Base-by-base conservation (phyloP, 2,113 vertebrate species). In the Motacilla alba region DNA sequence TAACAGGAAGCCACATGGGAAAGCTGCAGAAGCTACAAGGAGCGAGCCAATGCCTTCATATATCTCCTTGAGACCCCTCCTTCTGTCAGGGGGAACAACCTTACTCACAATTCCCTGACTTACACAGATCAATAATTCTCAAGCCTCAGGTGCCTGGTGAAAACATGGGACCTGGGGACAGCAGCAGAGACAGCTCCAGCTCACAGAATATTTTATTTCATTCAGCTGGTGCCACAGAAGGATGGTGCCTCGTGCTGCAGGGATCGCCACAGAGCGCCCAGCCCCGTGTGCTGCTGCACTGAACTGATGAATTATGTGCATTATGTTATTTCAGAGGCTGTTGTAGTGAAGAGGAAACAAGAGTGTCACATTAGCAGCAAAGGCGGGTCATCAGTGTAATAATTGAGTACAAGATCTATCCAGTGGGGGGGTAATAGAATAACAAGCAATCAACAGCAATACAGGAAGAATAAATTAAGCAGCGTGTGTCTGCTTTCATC, bases 351-450 rank as follows among this genome's bases (percentile, higher is more conserved):
- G 60, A 85, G 87, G 92, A 96, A 94, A 55, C 59, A 77, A 73
- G 63, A 77, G 87, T 63, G 62, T 87, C 85, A 66, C 68, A 76
- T 93, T 81, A 94, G 70, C 93, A 82, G 35, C 75, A 53, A 90
- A 95, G 78, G 87, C 75, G 13, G 84, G 82, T 84, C 75, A 86
- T 73, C 80, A 33, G 83, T 69, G 78, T 23, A 50, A 95, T 97
- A 97, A 97, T 91, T 90, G 81, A 97, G 88, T 89, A 92, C 70
- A 90, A 81, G 60, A 58, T 85, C 93, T 80, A 66, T 91, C 88
- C 95, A 63, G 82, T 76, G 90, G 87, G 59, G 82, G 87, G 85
- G 90, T 90, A 86, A 95, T 83, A 96, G 91, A 97, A 92, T 91
- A 97, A 95, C 59, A 96, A 97, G 70, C 85, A 94, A 84, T 83